Base-by-base conservation (phyloP, 2,797 vertebrate species). In the Diplodus puntazzo region DNA sequence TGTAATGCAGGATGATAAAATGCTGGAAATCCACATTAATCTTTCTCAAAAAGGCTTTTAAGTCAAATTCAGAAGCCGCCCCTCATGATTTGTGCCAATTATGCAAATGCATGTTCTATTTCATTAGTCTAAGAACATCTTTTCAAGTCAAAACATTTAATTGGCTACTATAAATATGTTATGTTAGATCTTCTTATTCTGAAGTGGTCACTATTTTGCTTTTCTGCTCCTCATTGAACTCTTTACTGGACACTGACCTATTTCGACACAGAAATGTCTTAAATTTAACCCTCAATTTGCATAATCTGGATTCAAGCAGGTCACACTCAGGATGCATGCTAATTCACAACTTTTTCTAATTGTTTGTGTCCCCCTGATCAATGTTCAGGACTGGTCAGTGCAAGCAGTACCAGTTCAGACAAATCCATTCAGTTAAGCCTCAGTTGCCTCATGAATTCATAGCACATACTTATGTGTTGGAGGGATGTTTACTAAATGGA, bases 261-360 rank as follows among this genome's bases (percentile, higher is more conserved):
- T 70, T 83, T 80, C 68, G 67, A 69, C 18, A 62, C 62, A 58
- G 1, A 17, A 76, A 54, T 69, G 58, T 58, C 59, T 83, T 69
- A 58, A 75, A 75, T 77, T 69, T 63, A 77, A 81, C 71, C 72
- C 63, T 46, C 25, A 76, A 34, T 86, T 81, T 73, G 65, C 66
- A 21, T 55, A 76, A 75, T n/a, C 43, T 67, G 65, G 55, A 69
- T 83, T 73, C 82, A 91, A 89, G 73, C 60, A 80, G 88, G 88
- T 85, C 92, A 69, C 72, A 89, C 48, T 60, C 81, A 58, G 62
- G 75, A 75, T 71, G 85, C 65, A 89, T 92, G 80, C 79, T 88
- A 89, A 92, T 91, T 87, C 70, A 53, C 16, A 0, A 69, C 73
- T 50, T 63, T 77, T 60, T 73, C 46, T 59, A 18, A 75, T 80